phyloP scores from a whole-genome alignment of 2,797 vertebrate species.

The Vespertilio murinus region DNA sequence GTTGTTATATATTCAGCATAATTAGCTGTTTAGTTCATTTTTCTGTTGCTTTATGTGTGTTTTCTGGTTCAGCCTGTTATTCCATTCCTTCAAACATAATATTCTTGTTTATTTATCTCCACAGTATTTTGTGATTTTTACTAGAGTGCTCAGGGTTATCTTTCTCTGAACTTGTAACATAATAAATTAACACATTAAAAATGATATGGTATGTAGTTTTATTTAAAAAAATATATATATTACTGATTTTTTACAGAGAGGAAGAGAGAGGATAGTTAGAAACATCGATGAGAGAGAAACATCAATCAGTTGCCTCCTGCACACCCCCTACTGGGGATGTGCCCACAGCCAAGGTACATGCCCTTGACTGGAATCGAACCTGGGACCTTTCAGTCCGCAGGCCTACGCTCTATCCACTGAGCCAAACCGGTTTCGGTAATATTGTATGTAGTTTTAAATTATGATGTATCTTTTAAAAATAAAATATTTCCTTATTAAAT shows the following conservation, averaged over 20 bases:
- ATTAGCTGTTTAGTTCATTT: background rate
- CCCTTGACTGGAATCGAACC: too few relatives aligned
- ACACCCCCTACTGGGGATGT: too few relatives aligned
- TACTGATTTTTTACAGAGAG: too few relatives aligned
- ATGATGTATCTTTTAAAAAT: background rate
- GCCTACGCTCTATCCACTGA: too few relatives aligned
- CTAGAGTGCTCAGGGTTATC: background rate
- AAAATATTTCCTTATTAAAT: background rate
- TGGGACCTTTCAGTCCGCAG: too few relatives aligned
- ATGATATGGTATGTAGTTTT: background rate
- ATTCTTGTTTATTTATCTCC: background rate
- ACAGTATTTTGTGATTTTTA: slow-evolving; percentile 25
- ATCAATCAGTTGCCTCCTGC: too few relatives aligned
- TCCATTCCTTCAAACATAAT: background rate
- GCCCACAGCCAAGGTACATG: too few relatives aligned
- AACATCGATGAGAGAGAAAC: too few relatives aligned
- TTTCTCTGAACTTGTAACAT: background rate
- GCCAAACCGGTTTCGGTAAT: too few relatives aligned
- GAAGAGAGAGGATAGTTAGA: too few relatives aligned
- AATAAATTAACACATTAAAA: background rate
- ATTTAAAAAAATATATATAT: too few relatives aligned
- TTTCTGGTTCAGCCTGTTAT: slow-evolving; percentile 17
- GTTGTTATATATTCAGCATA: background rate
- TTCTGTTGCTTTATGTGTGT: background rate
- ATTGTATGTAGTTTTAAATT: slow-evolving; percentile 13